A percentile compares a stretch with the other conserved stretches of the same genome.
Conservation (phyloP, 1,140 invertebrate species). For the Plutomurus gul region DNA sequence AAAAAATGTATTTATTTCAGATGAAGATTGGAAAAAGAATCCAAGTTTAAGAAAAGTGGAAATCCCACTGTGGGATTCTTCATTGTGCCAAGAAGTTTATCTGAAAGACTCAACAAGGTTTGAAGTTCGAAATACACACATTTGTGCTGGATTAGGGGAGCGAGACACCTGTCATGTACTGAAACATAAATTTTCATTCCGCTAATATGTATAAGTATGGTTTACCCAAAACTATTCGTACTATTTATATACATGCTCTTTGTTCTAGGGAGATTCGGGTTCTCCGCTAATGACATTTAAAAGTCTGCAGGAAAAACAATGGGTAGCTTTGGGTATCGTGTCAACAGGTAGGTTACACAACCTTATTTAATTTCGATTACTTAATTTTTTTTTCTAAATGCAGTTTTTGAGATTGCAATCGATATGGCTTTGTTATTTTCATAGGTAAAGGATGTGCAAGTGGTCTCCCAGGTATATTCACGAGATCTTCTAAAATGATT, state of each 20-base stretch:
- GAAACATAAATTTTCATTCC: background rate
- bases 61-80: conserved; percentile 36
- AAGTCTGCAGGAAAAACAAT: background rate
- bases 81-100: background rate
- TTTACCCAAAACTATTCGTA: background rate
- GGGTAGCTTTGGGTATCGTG: conserved; percentile 27
- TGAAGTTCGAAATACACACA: background rate
- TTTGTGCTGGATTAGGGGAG: background rate
- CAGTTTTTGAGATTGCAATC: no score
- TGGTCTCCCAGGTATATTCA: conserved; percentile 38
- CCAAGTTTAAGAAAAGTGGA: background rate
- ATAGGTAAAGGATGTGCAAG: conserved; percentile 32
- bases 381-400: no score
- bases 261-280: background rate
- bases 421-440: no score
- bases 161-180: background rate
- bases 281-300: background rate
- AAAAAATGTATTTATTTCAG: background rate
- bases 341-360: no score
- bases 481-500: background rate
- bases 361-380: no score
- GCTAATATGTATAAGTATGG: background rate
- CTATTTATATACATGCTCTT: background rate
- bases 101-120: background rate
- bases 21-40: conserved; percentile 22